Evolutionary conservation across 2,888 invertebrate genomes (phyloP).

Genomic region (Drosophila heteroneura): DNA sequence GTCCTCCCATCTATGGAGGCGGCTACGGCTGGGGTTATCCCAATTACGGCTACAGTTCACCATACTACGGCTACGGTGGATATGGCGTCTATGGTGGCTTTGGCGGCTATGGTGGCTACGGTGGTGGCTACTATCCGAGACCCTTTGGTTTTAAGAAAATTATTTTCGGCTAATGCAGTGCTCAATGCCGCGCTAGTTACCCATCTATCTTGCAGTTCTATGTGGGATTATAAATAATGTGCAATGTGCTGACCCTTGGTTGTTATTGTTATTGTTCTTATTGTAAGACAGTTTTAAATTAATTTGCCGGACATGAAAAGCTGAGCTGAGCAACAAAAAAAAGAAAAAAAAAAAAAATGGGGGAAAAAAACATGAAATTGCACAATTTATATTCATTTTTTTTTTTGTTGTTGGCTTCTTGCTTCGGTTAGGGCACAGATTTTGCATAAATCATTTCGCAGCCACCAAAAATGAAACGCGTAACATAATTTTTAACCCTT

Average conservation of each 20-base stretch:
- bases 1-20: slow-evolving; percentile 48
- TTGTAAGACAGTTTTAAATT: slow-evolving; percentile 77
- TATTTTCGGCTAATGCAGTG: slow-evolving; percentile 55
- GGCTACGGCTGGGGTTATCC: slow-evolving; percentile 54
- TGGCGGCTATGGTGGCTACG: slow-evolving; percentile 24
- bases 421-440: slow-evolving; percentile 71
- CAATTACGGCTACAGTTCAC: slow-evolving; percentile 33
- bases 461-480: slow-evolving; percentile 81
- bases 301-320: slow-evolving; percentile 78
- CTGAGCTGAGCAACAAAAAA: slow-evolving; percentile 38
- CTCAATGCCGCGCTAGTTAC: not conserved
- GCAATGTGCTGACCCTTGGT: slow-evolving; percentile 44
- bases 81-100: slow-evolving; percentile 32
- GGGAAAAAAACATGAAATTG: slow-evolving; percentile 70
- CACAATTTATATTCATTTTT: slow-evolving; percentile 79
- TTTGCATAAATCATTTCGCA: slow-evolving; percentile 79
- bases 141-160: slow-evolving; percentile 65
- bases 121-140: slow-evolving; percentile 60
- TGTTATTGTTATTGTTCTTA: slow-evolving; percentile 44
- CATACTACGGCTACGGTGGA: slow-evolving; percentile 38
- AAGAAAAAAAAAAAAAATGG: slow-evolving; percentile 9
- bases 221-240: slow-evolving; percentile 76
- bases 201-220: slow-evolving; percentile 42
- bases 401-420: slow-evolving; percentile 33
- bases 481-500: slow-evolving; percentile 80